Evolutionary conservation across 2,888 invertebrate genomes (phyloP), one percentile per base, ranked within the genome.

Genomic region (Rotaria macrura): DNA sequence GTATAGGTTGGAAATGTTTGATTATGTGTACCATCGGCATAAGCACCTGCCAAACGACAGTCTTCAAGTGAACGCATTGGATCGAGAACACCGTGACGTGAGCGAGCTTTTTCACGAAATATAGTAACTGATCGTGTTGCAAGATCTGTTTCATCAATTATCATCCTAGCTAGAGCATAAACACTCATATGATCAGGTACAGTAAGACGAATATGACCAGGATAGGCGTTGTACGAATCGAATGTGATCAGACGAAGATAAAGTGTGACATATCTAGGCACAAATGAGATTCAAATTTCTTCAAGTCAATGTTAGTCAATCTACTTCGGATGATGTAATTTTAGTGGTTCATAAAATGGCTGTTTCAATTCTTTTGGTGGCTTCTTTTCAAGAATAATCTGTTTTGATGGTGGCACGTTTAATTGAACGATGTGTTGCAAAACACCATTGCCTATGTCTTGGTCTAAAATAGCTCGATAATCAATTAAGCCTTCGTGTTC

Each of bases 51-150:
- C 9, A n/a, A 43, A 12, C 14, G 25, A 79, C n/a, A 43, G 5
- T 25, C 17, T 79, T 79, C 43, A 25, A 79, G 43, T 43, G 79
- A n/a, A 43, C 14, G 10, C 79, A 79, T 79, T 40, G 40, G 79
- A 25, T 79, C 43, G 34, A 79, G 79, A 25, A 25, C 4, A 14
- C 10, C 14, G n/a, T 79, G 43, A 25, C n/a, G 20, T 12, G 40
- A 43, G 43, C 43, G 79, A 43, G n/a, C 12, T 43, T 79, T 79
- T n/a, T 79, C 79, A 43, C 79, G 79, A 79, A 79, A 79, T 43
- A 79, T 43, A 25, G 5, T 40, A 4, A 79, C n/a, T 38, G n/a
- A 25, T 43, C 43, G 40, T 43, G 79, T 79, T 12, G 79, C 23
- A 79, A 43, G n/a, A 40, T 79, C 79, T 10, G 40, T 79, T 43